These are phyloP conservation scores for Leucophenga maculata DNA, from an alignment of 2,888 invertebrate species.

Conservation along the genomic window DNA sequence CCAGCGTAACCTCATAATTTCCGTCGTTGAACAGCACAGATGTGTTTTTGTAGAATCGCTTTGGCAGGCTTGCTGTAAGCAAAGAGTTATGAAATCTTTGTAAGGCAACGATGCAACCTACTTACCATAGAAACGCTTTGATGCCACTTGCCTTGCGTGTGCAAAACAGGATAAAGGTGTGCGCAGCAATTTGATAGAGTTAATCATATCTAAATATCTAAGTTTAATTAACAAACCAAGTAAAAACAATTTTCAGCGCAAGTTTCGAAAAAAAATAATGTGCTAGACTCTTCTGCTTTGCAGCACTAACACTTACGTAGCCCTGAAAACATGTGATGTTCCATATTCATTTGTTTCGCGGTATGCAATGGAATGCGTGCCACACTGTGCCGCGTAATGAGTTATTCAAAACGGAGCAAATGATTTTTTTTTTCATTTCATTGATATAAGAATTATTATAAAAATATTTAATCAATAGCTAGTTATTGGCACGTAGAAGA, in stretches of 20 bases:
- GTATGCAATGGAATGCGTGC: no score
- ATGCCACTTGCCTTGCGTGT: slow-evolving; percentile 16
- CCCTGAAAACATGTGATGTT: not conserved
- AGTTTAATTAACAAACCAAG: not conserved
- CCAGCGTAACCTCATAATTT: slow-evolving; percentile 89
- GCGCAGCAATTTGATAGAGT: slow-evolving; percentile 30
- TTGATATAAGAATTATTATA: no score
- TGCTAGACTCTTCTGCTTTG: not conserved
- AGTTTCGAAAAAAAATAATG: no score
- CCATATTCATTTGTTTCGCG: no score
- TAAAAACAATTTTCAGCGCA: no score
- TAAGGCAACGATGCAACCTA: not conserved
- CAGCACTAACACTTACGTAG: not conserved
- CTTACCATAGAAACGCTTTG: slow-evolving; percentile 54
- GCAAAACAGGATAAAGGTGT: not conserved
- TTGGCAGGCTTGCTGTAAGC: slow-evolving; percentile 73
- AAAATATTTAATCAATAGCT: no score
- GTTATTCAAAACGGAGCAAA: no score
- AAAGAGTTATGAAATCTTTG: slow-evolving; percentile 2
- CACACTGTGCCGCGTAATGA: no score
- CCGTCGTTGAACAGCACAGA: slow-evolving; percentile 80
- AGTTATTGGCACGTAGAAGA: no score
- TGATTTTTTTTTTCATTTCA: no score
- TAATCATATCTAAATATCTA: slow-evolving; percentile 20
- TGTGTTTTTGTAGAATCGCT: slow-evolving; percentile 83